Evolutionary conservation across 2,797 vertebrate genomes (phyloP).

Genomic region (Lagocephalus sceleratus): DNA sequence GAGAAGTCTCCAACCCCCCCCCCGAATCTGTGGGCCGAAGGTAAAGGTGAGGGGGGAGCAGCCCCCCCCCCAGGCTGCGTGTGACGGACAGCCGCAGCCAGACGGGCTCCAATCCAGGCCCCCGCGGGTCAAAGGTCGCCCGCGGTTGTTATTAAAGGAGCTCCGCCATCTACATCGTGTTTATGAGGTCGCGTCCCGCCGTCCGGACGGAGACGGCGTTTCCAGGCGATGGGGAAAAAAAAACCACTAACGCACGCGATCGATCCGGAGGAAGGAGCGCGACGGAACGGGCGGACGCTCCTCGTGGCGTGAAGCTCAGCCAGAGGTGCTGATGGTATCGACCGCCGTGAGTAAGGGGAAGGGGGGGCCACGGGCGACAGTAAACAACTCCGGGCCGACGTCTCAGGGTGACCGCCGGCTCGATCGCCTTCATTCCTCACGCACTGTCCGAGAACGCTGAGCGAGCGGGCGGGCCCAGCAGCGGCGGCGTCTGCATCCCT

Average conservation of each 20-base stretch:
- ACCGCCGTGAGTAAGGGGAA: conserved; percentile 61
- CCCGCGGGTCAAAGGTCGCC: conserved; percentile 11
- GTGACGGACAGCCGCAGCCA: neutral
- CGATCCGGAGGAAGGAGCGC: neutral
- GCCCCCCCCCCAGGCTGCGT: too few species aligned
- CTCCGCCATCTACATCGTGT: neutral
- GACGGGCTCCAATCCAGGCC: neutral
- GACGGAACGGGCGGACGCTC: neutral
- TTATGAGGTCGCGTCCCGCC: neutral
- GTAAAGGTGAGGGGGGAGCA: too few species aligned
- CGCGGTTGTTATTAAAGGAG: neutral
- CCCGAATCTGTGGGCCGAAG: neutral
- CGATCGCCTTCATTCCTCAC: conserved; percentile 63
- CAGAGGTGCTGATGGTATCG: conserved; percentile 57
- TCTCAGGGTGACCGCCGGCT: conserved; percentile 48
- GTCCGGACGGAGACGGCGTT: neutral
- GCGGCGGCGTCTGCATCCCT: conserved; percentile 15
- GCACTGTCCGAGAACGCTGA: conserved; percentile 42
- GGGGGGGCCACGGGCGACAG: conserved; percentile 43
- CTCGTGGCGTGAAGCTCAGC: conserved; percentile 27
- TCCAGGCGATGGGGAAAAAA: too few species aligned
- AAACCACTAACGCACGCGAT: neutral
- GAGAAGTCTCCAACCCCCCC: conserved; percentile 43
- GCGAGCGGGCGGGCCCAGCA: too few species aligned
- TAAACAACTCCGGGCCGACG: conserved; percentile 64